Evolutionary conservation across 2,113 vertebrate genomes (phyloP), one percentile per base, ranked within the genome.

Genomic region (Myrmophylax atrothorax): DNA sequence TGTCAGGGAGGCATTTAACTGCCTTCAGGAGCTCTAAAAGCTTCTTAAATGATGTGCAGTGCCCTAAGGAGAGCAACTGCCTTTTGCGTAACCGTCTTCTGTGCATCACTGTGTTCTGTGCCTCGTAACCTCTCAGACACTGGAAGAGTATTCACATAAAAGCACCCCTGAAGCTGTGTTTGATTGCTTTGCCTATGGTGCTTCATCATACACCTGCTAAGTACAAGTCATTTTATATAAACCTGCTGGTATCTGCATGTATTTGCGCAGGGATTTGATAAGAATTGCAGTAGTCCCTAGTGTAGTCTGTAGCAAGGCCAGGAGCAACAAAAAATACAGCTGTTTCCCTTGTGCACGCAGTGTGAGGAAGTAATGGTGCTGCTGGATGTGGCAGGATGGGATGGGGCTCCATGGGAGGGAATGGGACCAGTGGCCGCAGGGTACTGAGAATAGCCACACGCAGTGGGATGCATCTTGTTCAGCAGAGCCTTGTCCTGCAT

Each of bases 381-480:
- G 13, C 46, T 63, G 74, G 69, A 60, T 77, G 31, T 2, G 3
- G 8, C 40, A 56, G 42, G 59, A 11, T 73, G 63, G n/a, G 24
- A 42, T 69, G 25, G 29, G 53, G 4, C 40, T 8, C 37, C 6
- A 0, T 24, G 50, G 46, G n/a, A 84, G 18, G 26, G 24, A 46
- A 40, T 3, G 10, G 20, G 68, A 89, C 17, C 6, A 1, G 46
- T 2, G 22, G 37, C 24, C 2, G 0, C 22, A 9, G 50, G 46
- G 8, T 83, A 26, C 26, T 50, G 53, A 66, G 64, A n/a, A 55
- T 8, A 67, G 56, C n/a, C 42, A 44, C 28, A 2, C 2, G 1
- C 12, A 33, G 46, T 0, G 0, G 77, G 63, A 31, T 0, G 0
- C 35, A 50, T 67, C 56, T 44, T 84, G 42, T 53, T 78, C 35